Evolutionary conservation across 2,797 vertebrate species (phyloP).

Genomic region (Ara ararauna): DNA sequence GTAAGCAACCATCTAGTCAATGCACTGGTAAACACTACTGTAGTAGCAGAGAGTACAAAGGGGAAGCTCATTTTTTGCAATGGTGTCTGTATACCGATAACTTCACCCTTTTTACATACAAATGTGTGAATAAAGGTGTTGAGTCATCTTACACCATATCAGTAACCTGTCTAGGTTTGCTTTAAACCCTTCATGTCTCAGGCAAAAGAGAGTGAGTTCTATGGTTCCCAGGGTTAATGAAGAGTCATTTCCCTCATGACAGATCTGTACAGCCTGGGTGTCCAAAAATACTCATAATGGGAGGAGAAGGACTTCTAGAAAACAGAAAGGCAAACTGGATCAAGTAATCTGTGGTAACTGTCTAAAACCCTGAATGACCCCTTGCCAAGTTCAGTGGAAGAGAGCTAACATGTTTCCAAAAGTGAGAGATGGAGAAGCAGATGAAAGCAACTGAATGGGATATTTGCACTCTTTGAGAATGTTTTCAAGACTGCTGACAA

Average conservation of each 20-base stretch:
- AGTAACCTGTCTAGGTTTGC: background rate
- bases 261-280: background rate
- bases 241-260: background rate
- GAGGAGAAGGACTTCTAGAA: background rate
- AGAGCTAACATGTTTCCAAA: background rate
- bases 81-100: background rate
- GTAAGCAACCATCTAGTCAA: background rate
- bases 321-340: background rate
- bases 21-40: background rate
- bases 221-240: background rate
- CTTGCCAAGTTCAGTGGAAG: background rate
- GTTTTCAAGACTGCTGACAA: background rate
- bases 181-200: background rate
- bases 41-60: background rate
- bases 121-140: background rate
- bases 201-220: background rate
- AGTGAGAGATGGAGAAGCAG: background rate
- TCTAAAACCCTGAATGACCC: background rate
- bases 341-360: background rate
- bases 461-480: background rate
- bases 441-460: background rate
- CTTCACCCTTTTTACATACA: background rate
- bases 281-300: background rate
- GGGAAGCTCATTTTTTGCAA: background rate
- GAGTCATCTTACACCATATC: accelerated